Conservation (phyloP, 1,140 invertebrate genomes). For the Zaprionus ghesquierei region DNA sequence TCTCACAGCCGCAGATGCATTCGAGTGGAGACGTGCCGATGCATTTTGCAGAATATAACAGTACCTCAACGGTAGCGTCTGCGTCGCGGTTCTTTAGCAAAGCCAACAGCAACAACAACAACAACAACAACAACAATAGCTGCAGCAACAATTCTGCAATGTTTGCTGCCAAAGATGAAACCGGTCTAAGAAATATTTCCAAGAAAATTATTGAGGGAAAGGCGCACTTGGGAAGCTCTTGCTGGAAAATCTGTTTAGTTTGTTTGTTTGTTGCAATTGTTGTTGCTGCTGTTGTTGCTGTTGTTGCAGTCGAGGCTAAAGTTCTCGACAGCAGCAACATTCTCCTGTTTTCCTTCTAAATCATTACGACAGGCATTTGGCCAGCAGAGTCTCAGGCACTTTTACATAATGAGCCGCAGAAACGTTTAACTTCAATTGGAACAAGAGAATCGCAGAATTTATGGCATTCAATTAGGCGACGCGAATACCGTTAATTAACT, state of each 20-base stretch:
- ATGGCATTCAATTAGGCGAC: slow-evolving; percentile 19
- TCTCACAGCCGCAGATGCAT: slow-evolving; percentile 27
- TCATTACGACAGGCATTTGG: slow-evolving; percentile 43
- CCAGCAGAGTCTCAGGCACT: slow-evolving; percentile 16
- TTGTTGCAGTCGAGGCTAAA: slow-evolving; percentile 36
- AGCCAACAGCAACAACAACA: slow-evolving; percentile 15
- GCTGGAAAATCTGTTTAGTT: slow-evolving; percentile 39
- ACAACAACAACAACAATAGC: slow-evolving; percentile 8
- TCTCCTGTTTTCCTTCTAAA: slow-evolving; percentile 54
- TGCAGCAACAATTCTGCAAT: slow-evolving; percentile 41
- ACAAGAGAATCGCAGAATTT: slow-evolving; percentile 31
- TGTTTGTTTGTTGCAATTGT: slow-evolving; percentile 14
- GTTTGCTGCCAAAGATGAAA: slow-evolving; percentile 72
- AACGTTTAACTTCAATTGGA: slow-evolving; percentile 23
- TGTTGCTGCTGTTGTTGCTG: not conserved
- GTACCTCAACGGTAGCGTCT: slow-evolving; percentile 63
- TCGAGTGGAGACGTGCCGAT: slow-evolving; percentile 41
- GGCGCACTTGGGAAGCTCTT: slow-evolving; percentile 50
- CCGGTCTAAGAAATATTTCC: slow-evolving; percentile 80
- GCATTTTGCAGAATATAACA: slow-evolving; percentile 77
- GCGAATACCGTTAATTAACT: not conserved
- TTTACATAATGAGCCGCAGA: slow-evolving; percentile 47
- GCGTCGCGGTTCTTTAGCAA: slow-evolving; percentile 61
- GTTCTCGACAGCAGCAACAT: slow-evolving; percentile 56
- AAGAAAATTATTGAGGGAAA: slow-evolving; percentile 81